Conservation (phyloP, 1,140 invertebrate species). For the Limonius californicus region DNA sequence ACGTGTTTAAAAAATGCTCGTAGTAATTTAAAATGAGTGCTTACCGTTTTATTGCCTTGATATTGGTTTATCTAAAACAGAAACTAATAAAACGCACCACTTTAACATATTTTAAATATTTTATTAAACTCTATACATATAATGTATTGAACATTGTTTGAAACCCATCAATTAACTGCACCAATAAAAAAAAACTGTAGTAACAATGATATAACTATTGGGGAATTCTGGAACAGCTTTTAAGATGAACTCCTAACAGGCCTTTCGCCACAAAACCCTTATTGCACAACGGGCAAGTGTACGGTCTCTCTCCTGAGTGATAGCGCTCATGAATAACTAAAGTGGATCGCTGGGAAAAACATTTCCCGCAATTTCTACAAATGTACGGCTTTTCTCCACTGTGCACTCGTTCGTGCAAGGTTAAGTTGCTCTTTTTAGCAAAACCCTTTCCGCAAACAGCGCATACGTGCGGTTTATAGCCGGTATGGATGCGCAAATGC, state of each 20-base stretch:
- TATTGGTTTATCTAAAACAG: too few species aligned
- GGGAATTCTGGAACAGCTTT: conserved; percentile 41
- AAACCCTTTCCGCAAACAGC: conserved; percentile 49
- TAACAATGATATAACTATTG: not conserved
- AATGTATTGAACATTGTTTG: too few species aligned
- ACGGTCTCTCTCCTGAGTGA: conserved; percentile 47
- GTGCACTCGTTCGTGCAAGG: conserved; percentile 43
- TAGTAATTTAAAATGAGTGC: too few species aligned
- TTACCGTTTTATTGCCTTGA: too few species aligned
- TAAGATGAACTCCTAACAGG: conserved; percentile 39
- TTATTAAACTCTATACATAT: too few species aligned
- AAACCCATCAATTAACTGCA: not conserved
- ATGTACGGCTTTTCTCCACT: conserved; percentile 41
- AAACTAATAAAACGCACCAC: too few species aligned
- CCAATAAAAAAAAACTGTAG: too few species aligned
- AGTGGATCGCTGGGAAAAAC: conserved; percentile 37
- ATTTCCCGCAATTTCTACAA: conserved; percentile 32
- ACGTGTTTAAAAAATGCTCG: too few species aligned
- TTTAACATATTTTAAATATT: too few species aligned
- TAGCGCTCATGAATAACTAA: conserved; percentile 71
- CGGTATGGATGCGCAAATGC: conserved; percentile 58
- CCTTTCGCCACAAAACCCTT: conserved; percentile 35
- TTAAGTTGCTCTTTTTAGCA: conserved; percentile 13
- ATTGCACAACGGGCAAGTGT: conserved; percentile 36
- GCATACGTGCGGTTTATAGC: conserved; percentile 57